Evolutionary conservation across 2,113 vertebrate genomes (phyloP).

Genomic region (Macquaria australasica): DNA sequence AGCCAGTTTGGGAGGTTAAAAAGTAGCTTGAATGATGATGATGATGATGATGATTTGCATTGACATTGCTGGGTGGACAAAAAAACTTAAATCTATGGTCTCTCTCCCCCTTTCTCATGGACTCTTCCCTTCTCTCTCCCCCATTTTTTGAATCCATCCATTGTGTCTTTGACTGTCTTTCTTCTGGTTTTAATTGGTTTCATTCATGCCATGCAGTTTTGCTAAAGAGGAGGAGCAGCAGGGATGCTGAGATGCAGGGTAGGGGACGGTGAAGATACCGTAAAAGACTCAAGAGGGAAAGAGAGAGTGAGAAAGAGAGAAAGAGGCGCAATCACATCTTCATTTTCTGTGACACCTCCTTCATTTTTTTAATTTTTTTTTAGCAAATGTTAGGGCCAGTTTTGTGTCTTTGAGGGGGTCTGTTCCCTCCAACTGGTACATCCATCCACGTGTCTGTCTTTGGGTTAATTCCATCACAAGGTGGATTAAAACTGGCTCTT

Average conservation of each 20-base stretch:
- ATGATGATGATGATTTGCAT: slow-evolving; percentile 46
- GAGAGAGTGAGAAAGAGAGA: slow-evolving; percentile 57
- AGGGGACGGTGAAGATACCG: background rate
- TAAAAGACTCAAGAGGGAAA: slow-evolving; percentile 54
- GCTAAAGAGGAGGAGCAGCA: slow-evolving; percentile 74
- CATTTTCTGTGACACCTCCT: background rate
- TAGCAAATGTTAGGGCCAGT: background rate
- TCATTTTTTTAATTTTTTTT: background rate
- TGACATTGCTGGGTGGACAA: slow-evolving; percentile 30
- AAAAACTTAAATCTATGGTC: background rate
- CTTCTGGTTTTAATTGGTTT: slow-evolving; percentile 59
- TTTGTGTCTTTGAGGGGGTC: slow-evolving; percentile 7
- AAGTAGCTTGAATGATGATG: slow-evolving; percentile 15
- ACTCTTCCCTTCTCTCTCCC: slow-evolving; percentile 13
- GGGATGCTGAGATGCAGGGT: slow-evolving; percentile 65
- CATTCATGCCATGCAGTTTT: slow-evolving; percentile 85
- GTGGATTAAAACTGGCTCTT: slow-evolving; percentile 4
- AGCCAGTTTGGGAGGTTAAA: slow-evolving; percentile 36
- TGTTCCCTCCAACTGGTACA: background rate
- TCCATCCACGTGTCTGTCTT: slow-evolving; percentile 47
- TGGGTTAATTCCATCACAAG: slow-evolving; percentile 44
- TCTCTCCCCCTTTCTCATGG: slow-evolving; percentile 35
- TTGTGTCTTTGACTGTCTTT: slow-evolving; percentile 55
- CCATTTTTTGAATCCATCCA: slow-evolving; percentile 18
- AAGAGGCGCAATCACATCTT: slow-evolving; percentile 37